These are phyloP conservation scores for Calcarius lapponicus DNA, from an alignment of 2,797 vertebrate species.

Conservation along the genomic window DNA sequence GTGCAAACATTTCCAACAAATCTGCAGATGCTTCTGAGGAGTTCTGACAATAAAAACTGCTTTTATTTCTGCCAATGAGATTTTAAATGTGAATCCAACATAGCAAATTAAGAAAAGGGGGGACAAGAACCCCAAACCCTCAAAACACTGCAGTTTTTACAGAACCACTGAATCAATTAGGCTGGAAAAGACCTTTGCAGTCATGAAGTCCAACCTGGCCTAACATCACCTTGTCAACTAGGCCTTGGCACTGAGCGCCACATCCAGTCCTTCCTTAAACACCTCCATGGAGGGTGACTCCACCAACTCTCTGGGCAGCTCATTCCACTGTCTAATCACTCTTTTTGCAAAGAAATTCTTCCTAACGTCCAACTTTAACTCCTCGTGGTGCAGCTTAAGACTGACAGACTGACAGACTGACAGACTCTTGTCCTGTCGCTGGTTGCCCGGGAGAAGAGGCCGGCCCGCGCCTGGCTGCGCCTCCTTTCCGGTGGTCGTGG, in stretches of 20 bases:
- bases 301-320: not conserved
- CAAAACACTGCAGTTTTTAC: not conserved
- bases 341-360: rapidly evolving
- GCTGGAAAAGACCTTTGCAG: not conserved
- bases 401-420: not conserved
- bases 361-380: not conserved
- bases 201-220: not conserved
- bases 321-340: not conserved
- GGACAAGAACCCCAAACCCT: too few species aligned
- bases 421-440: not conserved
- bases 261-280: not conserved
- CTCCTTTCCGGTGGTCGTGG: not conserved
- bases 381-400: not conserved
- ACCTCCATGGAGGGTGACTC: not conserved
- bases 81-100: not conserved
- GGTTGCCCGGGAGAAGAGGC: not conserved
- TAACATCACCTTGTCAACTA: not conserved
- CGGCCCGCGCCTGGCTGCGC: too few species aligned
- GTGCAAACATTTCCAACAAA: not conserved
- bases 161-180: not conserved
- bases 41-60: not conserved
- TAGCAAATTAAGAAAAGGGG: not conserved
- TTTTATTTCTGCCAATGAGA: not conserved
- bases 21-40: not conserved
- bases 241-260: not conserved